These are phyloP conservation scores for Morone chrysops DNA, from an alignment of 2,113 vertebrate genomes.

Conservation along the genomic window DNA sequence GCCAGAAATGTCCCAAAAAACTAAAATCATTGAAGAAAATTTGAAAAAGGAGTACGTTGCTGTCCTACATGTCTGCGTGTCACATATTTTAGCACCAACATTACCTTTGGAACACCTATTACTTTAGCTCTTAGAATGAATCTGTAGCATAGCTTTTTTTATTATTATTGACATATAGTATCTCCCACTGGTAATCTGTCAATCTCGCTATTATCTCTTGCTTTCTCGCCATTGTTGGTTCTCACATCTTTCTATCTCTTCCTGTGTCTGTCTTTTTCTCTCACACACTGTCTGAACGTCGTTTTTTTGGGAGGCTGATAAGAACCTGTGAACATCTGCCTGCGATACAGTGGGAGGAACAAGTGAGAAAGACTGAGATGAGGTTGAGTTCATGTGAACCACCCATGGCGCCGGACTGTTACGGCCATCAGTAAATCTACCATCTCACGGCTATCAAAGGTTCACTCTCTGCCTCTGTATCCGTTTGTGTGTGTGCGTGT, in stretches of 20 bases:
- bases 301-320: constrained; percentile 63
- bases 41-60: constrained; percentile 8
- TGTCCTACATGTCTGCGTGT: constrained; percentile 10
- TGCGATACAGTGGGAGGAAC: constrained; percentile 69
- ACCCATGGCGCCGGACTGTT: constrained; percentile 76
- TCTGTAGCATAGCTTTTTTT: constrained; percentile 30
- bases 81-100: constrained; percentile 35
- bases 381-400: constrained; percentile 79
- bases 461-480: constrained; percentile 58
- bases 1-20: constrained; percentile 30
- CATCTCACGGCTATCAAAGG: constrained; percentile 77
- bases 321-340: constrained; percentile 81
- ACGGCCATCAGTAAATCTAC: constrained; percentile 80
- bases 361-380: constrained; percentile 67
- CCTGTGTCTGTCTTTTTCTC: constrained; percentile 55
- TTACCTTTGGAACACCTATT: constrained; percentile 26
- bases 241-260: constrained; percentile 63
- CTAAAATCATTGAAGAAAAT: constrained; percentile 28
- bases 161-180: constrained; percentile 57
- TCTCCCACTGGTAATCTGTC: constrained; percentile 72
- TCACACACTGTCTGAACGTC: constrained; percentile 60
- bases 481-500: constrained; percentile 20
- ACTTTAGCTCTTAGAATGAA: constrained; percentile 23
- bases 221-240: constrained; percentile 57
- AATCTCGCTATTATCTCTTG: constrained; percentile 67